Conservation (phyloP, 1,140 invertebrate genomes). For the Aleiodes sp. region DNA sequence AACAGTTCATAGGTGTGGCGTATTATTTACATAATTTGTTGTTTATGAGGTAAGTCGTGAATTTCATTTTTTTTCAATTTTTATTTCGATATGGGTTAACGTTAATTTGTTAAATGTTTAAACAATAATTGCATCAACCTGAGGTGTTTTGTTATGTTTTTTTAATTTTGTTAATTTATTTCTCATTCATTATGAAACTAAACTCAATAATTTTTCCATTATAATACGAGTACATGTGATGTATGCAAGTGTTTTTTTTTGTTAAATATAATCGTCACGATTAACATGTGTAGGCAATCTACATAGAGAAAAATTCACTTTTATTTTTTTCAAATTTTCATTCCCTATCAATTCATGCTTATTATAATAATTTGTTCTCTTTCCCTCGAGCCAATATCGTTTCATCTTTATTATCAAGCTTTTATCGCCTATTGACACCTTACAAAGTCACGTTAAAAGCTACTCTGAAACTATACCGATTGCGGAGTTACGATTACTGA, state of each 20-base stretch:
- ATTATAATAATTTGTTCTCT: neutral
- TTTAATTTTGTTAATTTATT: constrained; percentile 33
- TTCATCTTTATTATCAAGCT: constrained; percentile 23
- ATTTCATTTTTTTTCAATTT: constrained; percentile 29
- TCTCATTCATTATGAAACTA: neutral
- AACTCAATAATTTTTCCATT: constrained; percentile 3
- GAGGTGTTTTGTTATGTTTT: constrained; percentile 7
- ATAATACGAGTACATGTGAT: constrained; percentile 18
- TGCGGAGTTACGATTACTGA: constrained; percentile 1
- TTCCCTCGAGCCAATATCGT: neutral
- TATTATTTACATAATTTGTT: constrained; percentile 49
- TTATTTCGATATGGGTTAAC: constrained; percentile 56
- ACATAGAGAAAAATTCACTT: neutral
- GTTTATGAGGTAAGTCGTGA: constrained; percentile 54
- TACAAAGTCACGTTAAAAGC: constrained; percentile 13
- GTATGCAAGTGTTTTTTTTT: constrained; percentile 7
- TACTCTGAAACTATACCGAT: constrained; percentile 21
- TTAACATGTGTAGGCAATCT: neutral
- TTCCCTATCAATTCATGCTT: constrained; percentile 9
- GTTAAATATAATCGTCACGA: neutral
- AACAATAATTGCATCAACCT: constrained; percentile 16
- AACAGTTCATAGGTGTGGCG: constrained; percentile 14
- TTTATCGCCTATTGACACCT: constrained; percentile 1
- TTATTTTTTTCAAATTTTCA: constrained; percentile 14
- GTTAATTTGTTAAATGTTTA: constrained; percentile 22